Conservation (phyloP, 2,113 vertebrate species). For the Elephas maximus region DNA sequence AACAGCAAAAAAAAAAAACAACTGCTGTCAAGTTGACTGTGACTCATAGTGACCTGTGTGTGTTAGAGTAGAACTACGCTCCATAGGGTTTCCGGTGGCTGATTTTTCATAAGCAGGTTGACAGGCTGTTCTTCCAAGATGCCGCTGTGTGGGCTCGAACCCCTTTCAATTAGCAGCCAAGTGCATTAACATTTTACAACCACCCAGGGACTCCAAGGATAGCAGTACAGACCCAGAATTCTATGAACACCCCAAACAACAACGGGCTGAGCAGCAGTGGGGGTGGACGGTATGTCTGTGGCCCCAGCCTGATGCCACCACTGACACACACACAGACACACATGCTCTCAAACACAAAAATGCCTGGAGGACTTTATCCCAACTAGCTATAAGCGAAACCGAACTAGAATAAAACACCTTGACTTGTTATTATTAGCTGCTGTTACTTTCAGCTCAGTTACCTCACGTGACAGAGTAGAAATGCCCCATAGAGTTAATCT, state of each 20-base stretch:
- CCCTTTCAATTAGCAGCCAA: no score
- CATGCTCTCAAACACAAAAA: rapidly evolving
- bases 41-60: no score
- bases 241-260: neutral
- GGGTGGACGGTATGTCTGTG: rapidly evolving
- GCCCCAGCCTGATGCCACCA: rapidly evolving
- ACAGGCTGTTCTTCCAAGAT: no score
- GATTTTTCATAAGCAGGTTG: no score
- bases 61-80: no score
- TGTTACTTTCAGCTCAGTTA: no score
- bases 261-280: rapidly evolving
- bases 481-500: neutral
- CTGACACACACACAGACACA: rapidly evolving
- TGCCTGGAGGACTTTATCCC: rapidly evolving
- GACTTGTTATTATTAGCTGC: no score
- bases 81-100: no score
- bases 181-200: no score
- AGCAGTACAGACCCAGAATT: rapidly evolving
- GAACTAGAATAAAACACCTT: neutral
- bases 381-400: neutral
- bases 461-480: no score
- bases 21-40: no score
- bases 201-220: neutral
- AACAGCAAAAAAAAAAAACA: neutral
- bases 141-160: no score